These are phyloP conservation scores for Pagrus major DNA, from an alignment of 2,113 vertebrate species.

Conservation along the genomic window DNA sequence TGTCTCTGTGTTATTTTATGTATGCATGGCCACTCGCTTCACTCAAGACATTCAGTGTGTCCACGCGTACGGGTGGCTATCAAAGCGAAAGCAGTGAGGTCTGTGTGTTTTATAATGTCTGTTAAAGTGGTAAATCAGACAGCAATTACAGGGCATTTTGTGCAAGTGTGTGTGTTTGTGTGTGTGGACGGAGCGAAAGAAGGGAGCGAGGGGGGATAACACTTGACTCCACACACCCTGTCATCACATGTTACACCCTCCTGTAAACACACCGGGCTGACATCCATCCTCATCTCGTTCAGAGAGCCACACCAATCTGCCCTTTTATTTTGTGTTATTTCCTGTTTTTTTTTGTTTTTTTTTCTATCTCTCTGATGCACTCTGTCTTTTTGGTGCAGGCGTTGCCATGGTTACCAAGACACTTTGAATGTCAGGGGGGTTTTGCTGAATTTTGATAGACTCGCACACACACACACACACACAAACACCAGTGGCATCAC, in stretches of 20 bases:
- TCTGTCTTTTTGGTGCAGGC: conserved; percentile 31
- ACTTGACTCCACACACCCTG: conserved; percentile 41
- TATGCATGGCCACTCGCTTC: too few relatives aligned
- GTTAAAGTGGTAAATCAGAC: too few relatives aligned
- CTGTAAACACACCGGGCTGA: conserved; percentile 41
- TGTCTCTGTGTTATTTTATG: too few relatives aligned
- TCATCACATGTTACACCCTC: conserved; percentile 42
- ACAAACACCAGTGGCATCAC: neutral
- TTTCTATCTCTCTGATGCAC: neutral
- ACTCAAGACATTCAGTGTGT: too few relatives aligned
- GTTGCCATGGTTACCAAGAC: conserved; percentile 67
- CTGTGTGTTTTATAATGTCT: neutral
- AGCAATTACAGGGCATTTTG: neutral
- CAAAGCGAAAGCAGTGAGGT: neutral
- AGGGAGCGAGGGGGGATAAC: neutral
- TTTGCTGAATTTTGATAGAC: conserved; percentile 50
- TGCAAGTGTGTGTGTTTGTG: neutral
- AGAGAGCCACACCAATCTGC: conserved; percentile 30
- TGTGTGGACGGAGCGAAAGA: neutral
- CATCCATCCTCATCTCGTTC: conserved; percentile 37
- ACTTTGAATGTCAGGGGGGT: conserved; percentile 47
- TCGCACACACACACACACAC: neutral
- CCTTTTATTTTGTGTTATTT: conserved; percentile 2
- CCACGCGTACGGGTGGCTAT: neutral
- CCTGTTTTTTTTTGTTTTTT: neutral